phyloP scores from a whole-genome alignment of 2,797 vertebrate species.

The Eidolon dupreanum region DNA sequence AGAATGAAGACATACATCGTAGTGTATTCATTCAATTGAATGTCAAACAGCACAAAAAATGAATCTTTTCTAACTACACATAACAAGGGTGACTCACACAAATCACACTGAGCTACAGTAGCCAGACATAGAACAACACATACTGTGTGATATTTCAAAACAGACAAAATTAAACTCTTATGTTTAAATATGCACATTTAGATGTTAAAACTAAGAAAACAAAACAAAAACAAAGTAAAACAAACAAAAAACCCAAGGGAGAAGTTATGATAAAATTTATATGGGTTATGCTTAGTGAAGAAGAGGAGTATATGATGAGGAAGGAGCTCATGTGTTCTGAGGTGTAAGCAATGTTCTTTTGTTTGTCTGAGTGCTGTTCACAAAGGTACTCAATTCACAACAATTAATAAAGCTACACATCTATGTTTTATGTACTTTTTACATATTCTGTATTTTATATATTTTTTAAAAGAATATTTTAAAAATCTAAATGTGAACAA shows the following conservation, averaged over 20 bases:
- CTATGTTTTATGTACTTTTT: not conserved
- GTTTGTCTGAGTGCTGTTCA: not conserved
- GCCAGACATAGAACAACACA: not conserved
- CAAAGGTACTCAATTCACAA: not conserved
- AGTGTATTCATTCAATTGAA: not conserved
- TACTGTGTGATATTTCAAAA: not conserved
- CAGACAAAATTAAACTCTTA: not conserved
- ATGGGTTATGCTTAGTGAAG: too few relatives aligned
- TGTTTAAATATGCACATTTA: not conserved
- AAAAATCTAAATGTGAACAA: not conserved
- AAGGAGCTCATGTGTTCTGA: not conserved
- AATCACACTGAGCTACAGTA: not conserved
- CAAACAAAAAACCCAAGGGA: not conserved
- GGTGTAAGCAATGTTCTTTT: accelerated
- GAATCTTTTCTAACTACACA: not conserved
- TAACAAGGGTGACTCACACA: not conserved
- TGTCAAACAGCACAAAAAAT: conserved; percentile 8
- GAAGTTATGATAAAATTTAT: not conserved
- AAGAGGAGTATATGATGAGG: accelerated
- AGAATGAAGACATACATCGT: not conserved
- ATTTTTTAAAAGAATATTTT: not conserved
- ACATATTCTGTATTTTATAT: not conserved
- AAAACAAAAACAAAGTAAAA: not conserved
- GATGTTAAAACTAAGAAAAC: not conserved
- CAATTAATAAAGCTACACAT: not conserved